These are phyloP conservation scores for Pungitius pungitius DNA, from an alignment of 2,113 vertebrate genomes.

Conservation along the genomic window DNA sequence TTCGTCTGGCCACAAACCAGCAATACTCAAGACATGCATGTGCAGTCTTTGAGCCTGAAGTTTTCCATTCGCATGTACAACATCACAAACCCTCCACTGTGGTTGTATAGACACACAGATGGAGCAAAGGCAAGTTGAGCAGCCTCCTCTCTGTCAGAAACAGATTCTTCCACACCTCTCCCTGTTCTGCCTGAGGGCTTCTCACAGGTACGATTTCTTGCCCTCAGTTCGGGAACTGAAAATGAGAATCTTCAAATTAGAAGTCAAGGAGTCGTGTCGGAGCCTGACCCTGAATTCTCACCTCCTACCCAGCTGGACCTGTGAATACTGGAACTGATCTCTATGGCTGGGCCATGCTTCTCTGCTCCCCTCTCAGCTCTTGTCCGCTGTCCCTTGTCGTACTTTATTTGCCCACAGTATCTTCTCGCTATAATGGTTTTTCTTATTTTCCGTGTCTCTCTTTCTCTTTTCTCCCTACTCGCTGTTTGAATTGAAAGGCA, in stretches of 20 bases:
- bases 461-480: neutral
- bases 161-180: conserved; percentile 82
- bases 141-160: conserved; percentile 52
- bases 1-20: neutral
- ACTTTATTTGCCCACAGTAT: conserved; percentile 24
- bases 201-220: conserved; percentile 85
- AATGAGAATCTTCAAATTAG: conserved; percentile 86
- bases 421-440: conserved; percentile 4
- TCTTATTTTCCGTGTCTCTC: neutral
- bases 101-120: conserved; percentile 23
- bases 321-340: conserved; percentile 66
- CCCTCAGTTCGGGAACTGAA: conserved; percentile 77
- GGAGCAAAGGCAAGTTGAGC: conserved; percentile 43
- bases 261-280: conserved; percentile 78
- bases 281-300: conserved; percentile 83
- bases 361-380: neutral
- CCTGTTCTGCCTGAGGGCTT: conserved; percentile 81
- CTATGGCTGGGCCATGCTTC: conserved; percentile 27
- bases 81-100: conserved; percentile 5
- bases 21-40: neutral
- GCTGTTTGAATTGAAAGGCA: neutral
- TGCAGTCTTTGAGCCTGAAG: neutral
- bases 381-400: neutral
- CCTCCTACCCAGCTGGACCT: conserved; percentile 74
- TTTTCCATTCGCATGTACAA: conserved; percentile 18